Evolutionary conservation across 2,888 invertebrate genomes (phyloP), one percentile per base, ranked within the genome.

Genomic region (Argyra leucocephala): DNA sequence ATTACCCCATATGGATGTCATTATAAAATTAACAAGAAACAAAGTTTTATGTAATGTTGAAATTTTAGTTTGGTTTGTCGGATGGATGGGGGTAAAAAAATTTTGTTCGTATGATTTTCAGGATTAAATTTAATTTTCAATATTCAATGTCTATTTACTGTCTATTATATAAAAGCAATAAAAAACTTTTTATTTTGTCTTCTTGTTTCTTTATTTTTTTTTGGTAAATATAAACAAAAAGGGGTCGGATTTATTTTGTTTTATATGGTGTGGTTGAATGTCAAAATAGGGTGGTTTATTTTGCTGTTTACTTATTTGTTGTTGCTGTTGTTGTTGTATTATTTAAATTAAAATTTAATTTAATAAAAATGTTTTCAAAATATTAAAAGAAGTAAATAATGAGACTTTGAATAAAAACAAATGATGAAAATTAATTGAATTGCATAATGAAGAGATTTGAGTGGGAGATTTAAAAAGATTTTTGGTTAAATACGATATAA

Each of bases 331-430:
- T 48, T 48, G 12, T 18, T 48, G 5, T 18, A 48, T 18, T 48
- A 48, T 48, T 48, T 48, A 18, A 48, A 48, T 48, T 48, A 48
- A 48, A 48, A 18, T 48, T 48, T 48, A 48, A 48, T 48, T 48
- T 48, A 48, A 48, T 48, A 48, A 48, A 48, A 48, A 48, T 48
- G 48, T 48, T 48, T 48, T 48, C 18, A 12, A 31, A 31, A 31
- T 31, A 31, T 31, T 31, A 31, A 31, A 31, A n/a, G n/a, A n/a
- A 31, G 5, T 31, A 31, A 31, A 31, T 31, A 10, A 31, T 31
- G 31, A 10, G 10, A 31, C 10, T 31, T 7, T 7, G 31, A 31
- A 31, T 7, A 31, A 31, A 31, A 31, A 5, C 5, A 7, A 31
- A 31, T 31, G 31, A 5, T 7, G 10, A 31, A 31, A 31, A 31